These are phyloP conservation scores for Pluvialis apricaria DNA, from an alignment of 2,113 vertebrate genomes.

Conservation along the genomic window DNA sequence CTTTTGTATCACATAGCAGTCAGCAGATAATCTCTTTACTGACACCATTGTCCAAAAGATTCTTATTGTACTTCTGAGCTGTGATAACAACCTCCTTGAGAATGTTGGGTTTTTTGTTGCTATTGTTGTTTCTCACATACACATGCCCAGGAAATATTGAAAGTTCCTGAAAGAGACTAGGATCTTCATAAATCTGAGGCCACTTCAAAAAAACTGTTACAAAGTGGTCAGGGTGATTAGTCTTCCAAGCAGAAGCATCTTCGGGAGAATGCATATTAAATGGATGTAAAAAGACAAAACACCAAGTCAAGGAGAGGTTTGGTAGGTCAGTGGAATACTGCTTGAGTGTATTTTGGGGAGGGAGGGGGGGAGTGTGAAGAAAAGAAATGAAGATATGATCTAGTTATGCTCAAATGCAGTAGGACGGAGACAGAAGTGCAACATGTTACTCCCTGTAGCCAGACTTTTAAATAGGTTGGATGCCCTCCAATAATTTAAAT, in stretches of 20 bases:
- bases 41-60: not conserved
- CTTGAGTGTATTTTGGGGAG: not conserved
- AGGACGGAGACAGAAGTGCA: not conserved
- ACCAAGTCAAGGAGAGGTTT: not conserved
- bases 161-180: not conserved
- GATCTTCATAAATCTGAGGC: not conserved
- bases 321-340: not conserved
- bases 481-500: slow-evolving; percentile 65
- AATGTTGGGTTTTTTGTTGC: not conserved
- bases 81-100: not conserved
- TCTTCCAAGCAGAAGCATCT: not conserved
- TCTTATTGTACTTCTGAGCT: not conserved
- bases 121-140: not conserved
- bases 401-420: not conserved
- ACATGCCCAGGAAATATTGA: not conserved
- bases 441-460: slow-evolving; percentile 21
- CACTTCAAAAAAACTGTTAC: not conserved
- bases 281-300: not conserved
- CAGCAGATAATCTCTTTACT: not conserved
- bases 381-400: not conserved
- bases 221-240: not conserved
- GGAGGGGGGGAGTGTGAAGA: not conserved
- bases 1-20: not conserved
- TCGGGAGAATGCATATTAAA: not conserved
- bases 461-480: slow-evolving; percentile 60